These are phyloP conservation scores for Dallia pectoralis DNA, from an alignment of 2,797 vertebrate genomes.

Conservation along the genomic window DNA sequence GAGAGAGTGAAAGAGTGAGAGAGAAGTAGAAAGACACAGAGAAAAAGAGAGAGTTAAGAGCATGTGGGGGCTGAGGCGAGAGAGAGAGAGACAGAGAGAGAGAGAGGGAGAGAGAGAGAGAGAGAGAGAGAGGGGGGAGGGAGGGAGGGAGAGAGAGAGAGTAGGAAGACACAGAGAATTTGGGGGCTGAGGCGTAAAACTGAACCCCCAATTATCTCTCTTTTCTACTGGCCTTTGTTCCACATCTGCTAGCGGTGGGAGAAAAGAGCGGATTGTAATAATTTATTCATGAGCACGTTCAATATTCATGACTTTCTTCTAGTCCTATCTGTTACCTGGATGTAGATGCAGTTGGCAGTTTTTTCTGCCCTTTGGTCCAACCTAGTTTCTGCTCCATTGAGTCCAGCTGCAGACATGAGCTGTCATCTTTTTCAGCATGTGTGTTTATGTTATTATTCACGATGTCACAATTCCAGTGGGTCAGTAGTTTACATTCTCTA, in stretches of 20 bases:
- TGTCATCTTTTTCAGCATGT: not conserved
- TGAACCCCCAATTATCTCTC: slow-evolving; percentile 25
- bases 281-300: slow-evolving; percentile 35
- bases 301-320: slow-evolving; percentile 27
- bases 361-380: slow-evolving; percentile 1
- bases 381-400: slow-evolving; percentile 15
- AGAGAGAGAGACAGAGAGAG: not conserved
- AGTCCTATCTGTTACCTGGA: slow-evolving; percentile 15
- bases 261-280: slow-evolving; percentile 4
- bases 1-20: slow-evolving; percentile 16
- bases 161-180: not conserved
- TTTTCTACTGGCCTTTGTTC: slow-evolving; percentile 5
- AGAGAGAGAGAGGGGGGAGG: too few species aligned
- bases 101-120: too few species aligned
- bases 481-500: too few species aligned
- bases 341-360: not conserved
- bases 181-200: slow-evolving; percentile 10
- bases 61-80: slow-evolving; percentile 3
- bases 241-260: not conserved
- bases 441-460: too few species aligned
- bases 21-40: slow-evolving; percentile 4
- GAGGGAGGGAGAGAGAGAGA: too few species aligned
- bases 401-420: slow-evolving; percentile 10
- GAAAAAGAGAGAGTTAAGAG: not conserved
- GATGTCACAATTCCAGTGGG: too few species aligned